Evolutionary conservation across 2,888 invertebrate species (phyloP).

Genomic region (Eurytoma californica): DNA sequence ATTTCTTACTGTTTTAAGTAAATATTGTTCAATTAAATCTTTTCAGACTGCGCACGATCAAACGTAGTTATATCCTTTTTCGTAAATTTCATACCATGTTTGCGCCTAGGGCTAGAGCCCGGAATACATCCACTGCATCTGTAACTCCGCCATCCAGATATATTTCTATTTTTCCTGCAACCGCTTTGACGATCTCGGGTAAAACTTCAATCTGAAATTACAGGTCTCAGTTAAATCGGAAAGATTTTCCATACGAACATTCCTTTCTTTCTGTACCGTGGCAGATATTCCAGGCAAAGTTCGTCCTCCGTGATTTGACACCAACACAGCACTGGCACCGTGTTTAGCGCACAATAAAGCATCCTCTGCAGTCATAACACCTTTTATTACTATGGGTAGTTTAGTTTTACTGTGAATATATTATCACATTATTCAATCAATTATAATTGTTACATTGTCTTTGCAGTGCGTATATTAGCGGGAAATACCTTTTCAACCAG

Average conservation of each 20-base stretch:
- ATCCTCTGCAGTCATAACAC: slow-evolving; percentile 16
- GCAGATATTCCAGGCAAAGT: slow-evolving; percentile 92
- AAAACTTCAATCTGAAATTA: slow-evolving; percentile 84
- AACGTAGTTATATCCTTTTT: too few species aligned
- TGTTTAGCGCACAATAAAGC: slow-evolving; percentile 39
- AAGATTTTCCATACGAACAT: too few species aligned
- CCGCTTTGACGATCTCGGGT: slow-evolving; percentile 85
- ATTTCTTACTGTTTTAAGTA: too few species aligned
- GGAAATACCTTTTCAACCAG: slow-evolving; percentile 85
- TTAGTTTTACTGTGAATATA: slow-evolving; percentile 9
- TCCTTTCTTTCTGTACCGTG: slow-evolving; percentile 81
- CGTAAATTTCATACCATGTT: slow-evolving; percentile 80
- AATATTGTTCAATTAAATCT: too few species aligned
- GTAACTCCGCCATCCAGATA: slow-evolving; percentile 92
- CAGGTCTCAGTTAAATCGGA: too few species aligned
- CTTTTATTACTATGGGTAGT: slow-evolving; percentile 18
- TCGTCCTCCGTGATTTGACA: slow-evolving; percentile 95
- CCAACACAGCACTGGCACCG: slow-evolving; percentile 88
- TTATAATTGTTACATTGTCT: neutral
- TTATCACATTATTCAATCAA: neutral
- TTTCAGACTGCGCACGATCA: too few species aligned
- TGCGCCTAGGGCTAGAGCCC: slow-evolving; percentile 93
- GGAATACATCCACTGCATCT: slow-evolving; percentile 91
- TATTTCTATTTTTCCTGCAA: slow-evolving; percentile 83
- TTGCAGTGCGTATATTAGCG: neutral